Evolutionary conservation across 1,140 invertebrate species (phyloP), one percentile per base, ranked within the genome.

Genomic region (Sitophilus oryzae): DNA sequence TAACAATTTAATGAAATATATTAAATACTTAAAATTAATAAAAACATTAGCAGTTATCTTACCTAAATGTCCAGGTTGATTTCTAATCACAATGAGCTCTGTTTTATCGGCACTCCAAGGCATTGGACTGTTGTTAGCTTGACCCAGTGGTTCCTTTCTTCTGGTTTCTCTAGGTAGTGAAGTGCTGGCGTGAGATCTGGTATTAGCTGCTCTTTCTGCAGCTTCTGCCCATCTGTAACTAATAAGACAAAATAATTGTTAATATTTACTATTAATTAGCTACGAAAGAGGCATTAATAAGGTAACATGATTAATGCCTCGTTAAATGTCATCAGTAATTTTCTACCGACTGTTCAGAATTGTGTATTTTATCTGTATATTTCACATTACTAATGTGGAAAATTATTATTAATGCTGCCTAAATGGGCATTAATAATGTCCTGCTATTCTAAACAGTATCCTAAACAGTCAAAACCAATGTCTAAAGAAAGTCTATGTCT

Each of bases 101-200:
- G 60, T 66, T 36, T 55, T 59, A 16, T 58, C 52, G 3, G 22
- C 46, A 4, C 45, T 16, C 42, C 59, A 75, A 52, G 70, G 66
- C 50, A 62, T 68, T 23, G 66, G 65, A 14, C 67, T 63, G 40
- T 61, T 71, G 58, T 74, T 74, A 1, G 79, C 83, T 73, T 89
- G 86, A 6, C 89, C 89, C 34, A 93, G 66, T 2, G 90, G 89
- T 68, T 93, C 90, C 66, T 85, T 87, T 20, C 89, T 76, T 44
- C 84, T 79, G 25, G 76, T 78, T 64, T 89, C 87, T 52, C 88
- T 71, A 0, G 88, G 88, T 60, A 91, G 72, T 34, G 87, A 90
- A 52, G 87, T 83, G 60, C 76, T 83, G 53, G 76, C 78, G 60
- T 76, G 74, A 35, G 64, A 75, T 18, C 60, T 58, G 20, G 58